A percentile compares a stretch with the other conserved stretches of the same genome.
Conservation (phyloP, 2,113 vertebrate genomes). For the Scalopus aquaticus region DNA sequence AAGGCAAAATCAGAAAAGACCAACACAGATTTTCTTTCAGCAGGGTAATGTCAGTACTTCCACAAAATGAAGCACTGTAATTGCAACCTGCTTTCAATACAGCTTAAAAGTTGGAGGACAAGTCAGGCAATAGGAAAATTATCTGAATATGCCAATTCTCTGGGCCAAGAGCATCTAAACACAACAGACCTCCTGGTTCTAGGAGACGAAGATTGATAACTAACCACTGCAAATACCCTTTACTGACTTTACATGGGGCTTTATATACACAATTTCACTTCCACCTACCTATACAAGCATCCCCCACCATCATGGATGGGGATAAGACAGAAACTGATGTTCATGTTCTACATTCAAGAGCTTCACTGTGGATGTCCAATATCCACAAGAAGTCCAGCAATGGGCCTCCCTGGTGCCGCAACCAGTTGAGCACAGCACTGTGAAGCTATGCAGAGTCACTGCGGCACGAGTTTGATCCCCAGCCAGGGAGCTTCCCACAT, state of each 20-base stretch:
- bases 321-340: neutral
- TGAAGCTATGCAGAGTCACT: too few relatives aligned
- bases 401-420: too few relatives aligned
- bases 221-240: neutral
- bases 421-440: too few relatives aligned
- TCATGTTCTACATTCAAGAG: neutral
- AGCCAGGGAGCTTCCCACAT: too few relatives aligned
- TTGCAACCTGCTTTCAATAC: slow-evolving; percentile 95
- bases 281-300: neutral
- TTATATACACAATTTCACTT: neutral
- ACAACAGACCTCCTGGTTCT: neutral
- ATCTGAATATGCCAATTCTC: neutral
- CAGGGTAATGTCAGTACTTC: slow-evolving; percentile 96
- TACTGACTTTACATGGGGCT: neutral
- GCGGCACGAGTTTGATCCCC: too few relatives aligned
- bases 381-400: neutral
- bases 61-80: slow-evolving; percentile 91
- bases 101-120: neutral
- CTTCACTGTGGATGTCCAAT: neutral
- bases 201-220: neutral
- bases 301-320: neutral
- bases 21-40: slow-evolving; percentile 90
- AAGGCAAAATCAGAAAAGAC: slow-evolving; percentile 73
- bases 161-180: neutral
- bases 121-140: neutral